phyloP scores from a whole-genome alignment of 2,113 vertebrate genomes.

The Seriola rivoliana region DNA sequence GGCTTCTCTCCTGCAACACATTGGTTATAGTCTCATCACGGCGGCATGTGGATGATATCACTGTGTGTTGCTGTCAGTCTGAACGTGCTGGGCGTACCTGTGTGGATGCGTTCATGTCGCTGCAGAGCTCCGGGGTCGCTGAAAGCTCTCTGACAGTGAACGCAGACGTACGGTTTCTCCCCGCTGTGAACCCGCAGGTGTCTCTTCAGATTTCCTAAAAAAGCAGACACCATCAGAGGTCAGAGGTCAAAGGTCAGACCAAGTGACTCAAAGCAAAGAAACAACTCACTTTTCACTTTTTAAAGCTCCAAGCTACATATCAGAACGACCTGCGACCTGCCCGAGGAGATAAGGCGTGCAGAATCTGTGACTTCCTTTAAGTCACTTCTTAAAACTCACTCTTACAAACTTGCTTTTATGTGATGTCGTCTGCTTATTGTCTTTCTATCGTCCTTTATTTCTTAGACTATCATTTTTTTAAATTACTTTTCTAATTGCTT shows the following conservation, averaged over 20 bases:
- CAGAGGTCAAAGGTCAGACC: not conserved
- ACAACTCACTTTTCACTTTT: not conserved
- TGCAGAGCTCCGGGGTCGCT: conserved; percentile 95
- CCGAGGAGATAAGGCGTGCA: no score
- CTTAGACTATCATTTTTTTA: no score
- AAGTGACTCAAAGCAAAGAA: conserved; percentile 14
- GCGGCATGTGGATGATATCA: not conserved
- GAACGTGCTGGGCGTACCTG: conserved; percentile 82
- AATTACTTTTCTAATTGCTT: no score
- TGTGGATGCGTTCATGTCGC: conserved; percentile 97
- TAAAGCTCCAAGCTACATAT: no score
- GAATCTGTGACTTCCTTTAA: no score
- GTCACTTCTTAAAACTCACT: no score
- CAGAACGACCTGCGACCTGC: no score
- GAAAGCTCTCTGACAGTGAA: conserved; percentile 95
- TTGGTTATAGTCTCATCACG: not conserved
- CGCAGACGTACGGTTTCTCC: conserved; percentile 94
- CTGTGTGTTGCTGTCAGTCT: not conserved
- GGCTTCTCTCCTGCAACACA: conserved; percentile 94
- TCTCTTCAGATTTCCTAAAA: conserved; percentile 94
- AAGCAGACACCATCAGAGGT: not conserved
- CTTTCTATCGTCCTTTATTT: no score
- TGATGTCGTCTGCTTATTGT: no score
- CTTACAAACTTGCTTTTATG: no score
- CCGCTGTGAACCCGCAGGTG: conserved; percentile 97